Conservation (phyloP, 1,140 invertebrate species). For the Thaumatotibia leucotreta region DNA sequence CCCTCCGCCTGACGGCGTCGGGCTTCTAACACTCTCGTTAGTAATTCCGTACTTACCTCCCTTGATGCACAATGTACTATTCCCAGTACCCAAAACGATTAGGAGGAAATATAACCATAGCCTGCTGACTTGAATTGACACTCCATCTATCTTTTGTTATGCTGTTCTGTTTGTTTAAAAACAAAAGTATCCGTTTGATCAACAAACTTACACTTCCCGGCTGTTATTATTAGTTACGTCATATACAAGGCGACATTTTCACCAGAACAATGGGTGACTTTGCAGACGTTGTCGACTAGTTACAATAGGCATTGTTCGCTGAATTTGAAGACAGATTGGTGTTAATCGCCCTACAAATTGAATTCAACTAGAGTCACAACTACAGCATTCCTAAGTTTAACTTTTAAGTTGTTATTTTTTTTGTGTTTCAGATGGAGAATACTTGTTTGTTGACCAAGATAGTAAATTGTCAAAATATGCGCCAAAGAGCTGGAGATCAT, state of each 20-base stretch:
- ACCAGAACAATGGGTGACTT: slow-evolving; percentile 1
- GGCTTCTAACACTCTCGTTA: too few species aligned
- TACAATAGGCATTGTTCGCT: slow-evolving; percentile 5
- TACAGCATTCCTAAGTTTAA: not conserved
- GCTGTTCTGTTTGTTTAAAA: not conserved
- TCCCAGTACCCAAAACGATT: not conserved
- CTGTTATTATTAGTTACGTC: not conserved
- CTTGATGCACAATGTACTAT: too few species aligned
- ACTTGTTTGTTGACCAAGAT: slow-evolving; percentile 94
- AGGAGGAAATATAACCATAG: not conserved
- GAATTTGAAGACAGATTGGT: not conserved
- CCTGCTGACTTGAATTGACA: not conserved
- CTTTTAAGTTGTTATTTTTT: not conserved
- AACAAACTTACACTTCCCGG: not conserved
- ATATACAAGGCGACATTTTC: slow-evolving; percentile 1
- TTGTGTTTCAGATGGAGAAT: slow-evolving; percentile 91
- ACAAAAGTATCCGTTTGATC: not conserved
- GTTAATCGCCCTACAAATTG: not conserved
- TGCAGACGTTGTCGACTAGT: not conserved
- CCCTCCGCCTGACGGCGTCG: too few species aligned
- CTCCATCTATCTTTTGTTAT: not conserved
- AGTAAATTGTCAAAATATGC: slow-evolving; percentile 97
- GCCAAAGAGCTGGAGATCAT: slow-evolving; percentile 95
- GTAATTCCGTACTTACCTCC: too few species aligned
- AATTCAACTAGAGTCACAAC: not conserved